phyloP scores from a whole-genome alignment of 2,888 invertebrate genomes.

The Linnaemya vulpina region DNA sequence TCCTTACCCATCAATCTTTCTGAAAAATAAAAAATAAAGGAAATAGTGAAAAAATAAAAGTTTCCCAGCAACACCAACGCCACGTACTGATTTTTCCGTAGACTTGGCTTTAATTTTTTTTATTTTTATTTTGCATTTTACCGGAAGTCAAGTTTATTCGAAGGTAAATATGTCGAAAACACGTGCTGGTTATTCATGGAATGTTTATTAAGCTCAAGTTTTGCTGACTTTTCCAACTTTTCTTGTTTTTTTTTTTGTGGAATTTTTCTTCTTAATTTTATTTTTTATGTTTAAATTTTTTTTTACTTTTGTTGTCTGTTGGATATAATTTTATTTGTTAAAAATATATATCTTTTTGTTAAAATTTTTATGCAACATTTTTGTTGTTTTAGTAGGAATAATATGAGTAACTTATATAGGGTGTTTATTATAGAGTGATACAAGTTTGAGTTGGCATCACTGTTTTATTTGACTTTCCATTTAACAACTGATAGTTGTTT shows the following conservation, averaged over 20 bases:
- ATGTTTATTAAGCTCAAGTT: slow-evolving; percentile 58
- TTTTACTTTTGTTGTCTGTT: background rate
- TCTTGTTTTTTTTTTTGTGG: background rate
- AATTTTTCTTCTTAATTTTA: background rate
- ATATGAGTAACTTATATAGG: too few species aligned
- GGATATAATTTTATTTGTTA: too few species aligned
- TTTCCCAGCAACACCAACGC: slow-evolving; percentile 7
- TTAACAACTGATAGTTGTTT: too few species aligned
- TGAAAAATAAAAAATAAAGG: background rate
- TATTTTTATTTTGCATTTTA: slow-evolving; percentile 27
- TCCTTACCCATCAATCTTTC: slow-evolving; percentile 47
- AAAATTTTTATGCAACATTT: too few species aligned
- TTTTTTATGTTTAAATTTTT: background rate
- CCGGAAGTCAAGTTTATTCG: slow-evolving; percentile 64
- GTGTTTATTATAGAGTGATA: too few species aligned
- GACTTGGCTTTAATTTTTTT: slow-evolving; percentile 8
- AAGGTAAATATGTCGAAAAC: slow-evolving; percentile 67
- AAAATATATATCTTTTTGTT: too few species aligned
- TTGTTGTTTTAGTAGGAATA: too few species aligned
- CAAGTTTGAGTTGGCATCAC: too few species aligned
- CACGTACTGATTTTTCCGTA: slow-evolving; percentile 1
- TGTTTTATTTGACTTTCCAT: too few species aligned
- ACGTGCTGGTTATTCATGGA: slow-evolving; percentile 66
- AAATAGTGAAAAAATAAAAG: slow-evolving; percentile 1
- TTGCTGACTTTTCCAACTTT: slow-evolving; percentile 11